Base-by-base conservation (phyloP, 37 sponge, comb jelly and placozoan genomes). In the Halichondria panicea region DNA sequence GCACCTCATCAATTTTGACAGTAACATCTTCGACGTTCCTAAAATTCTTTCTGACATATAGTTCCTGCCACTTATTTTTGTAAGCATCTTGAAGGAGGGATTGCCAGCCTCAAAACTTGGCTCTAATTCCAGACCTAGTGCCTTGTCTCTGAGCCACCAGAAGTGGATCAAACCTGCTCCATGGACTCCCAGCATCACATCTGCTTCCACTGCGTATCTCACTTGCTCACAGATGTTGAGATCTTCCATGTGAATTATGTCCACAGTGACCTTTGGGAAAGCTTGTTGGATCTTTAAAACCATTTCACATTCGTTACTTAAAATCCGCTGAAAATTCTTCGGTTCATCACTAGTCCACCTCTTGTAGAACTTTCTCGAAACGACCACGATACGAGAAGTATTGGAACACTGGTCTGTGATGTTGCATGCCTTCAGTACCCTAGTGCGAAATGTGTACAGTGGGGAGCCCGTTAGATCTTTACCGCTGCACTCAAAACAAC, bases 121-220 rank as follows among this genome's bases (percentile, higher is more conserved):
- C 0, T 74, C 75, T 40, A 89, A 74, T 45, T 89, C 89, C 48
- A 89, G 58, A 25, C 83, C 12, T 3, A 78, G 32, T 22, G 81
- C 84, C 12, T 68, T 15, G 32, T 83, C 75, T n/a, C 54, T 63
- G 27, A 83, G 33, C 89, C 89, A 89, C 89, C 89, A 89, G 1
- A 68, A 38, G 40, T 89, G 89, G 1, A 89, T 75, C 27, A 89
- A 46, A 19, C 89, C 89, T 0, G 89, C 89, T 0, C 89, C 89
- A 63, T 89, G 89, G 0, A 89, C 84, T 0, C 89, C 89, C 25
- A 89, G 57, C 22, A 83, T 39, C 4, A 89, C 38, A 60, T 89
- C 89, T 31, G 84, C 67, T 31, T 55, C 45, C 31, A 83, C 84
- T 37, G 58, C 84, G 2, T 69, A 5, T 19, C 41, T 30, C n/a